Conservation (phyloP, 2,888 invertebrate genomes). For the Norana najaformis region DNA sequence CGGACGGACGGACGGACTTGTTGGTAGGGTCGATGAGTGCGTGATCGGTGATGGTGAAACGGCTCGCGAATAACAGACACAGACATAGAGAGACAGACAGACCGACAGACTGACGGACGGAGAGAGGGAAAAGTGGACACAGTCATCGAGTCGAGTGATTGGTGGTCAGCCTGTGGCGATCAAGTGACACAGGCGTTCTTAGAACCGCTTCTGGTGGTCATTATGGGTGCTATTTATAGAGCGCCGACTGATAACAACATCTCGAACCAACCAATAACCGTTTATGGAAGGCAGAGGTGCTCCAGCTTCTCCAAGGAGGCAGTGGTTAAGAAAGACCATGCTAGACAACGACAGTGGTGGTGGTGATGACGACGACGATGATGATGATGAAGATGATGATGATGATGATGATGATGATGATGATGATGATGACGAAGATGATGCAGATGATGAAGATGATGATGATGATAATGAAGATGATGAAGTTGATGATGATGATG, state of each 20-base stretch:
- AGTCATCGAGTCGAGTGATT: not conserved
- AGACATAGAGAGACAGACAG: too few species aligned
- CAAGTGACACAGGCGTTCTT: conserved; percentile 35
- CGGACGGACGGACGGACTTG: too few species aligned
- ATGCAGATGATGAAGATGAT: not conserved
- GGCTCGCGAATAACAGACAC: too few species aligned
- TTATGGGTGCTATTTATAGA: not conserved
- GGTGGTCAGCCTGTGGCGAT: not conserved
- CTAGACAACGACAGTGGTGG: too few species aligned
- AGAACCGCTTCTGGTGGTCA: not conserved
- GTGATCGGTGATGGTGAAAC: too few species aligned
- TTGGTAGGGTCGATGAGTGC: too few species aligned
- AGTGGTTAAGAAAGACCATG: not conserved
- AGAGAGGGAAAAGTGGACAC: not conserved
- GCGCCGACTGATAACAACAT: not conserved
- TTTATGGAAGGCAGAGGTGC: not conserved
- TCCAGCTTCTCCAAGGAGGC: too few species aligned
- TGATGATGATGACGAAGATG: not conserved
- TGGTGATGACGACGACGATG: not conserved
- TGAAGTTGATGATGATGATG: too few species aligned
- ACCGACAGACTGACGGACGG: too few species aligned
- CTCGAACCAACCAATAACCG: not conserved
- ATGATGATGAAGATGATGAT: not conserved
- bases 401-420: not conserved
- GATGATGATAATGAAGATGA: not conserved